Evolutionary conservation across 1,140 invertebrate genomes (phyloP), one percentile per base, ranked within the genome.

Genomic region (Zaprionus taronus): DNA sequence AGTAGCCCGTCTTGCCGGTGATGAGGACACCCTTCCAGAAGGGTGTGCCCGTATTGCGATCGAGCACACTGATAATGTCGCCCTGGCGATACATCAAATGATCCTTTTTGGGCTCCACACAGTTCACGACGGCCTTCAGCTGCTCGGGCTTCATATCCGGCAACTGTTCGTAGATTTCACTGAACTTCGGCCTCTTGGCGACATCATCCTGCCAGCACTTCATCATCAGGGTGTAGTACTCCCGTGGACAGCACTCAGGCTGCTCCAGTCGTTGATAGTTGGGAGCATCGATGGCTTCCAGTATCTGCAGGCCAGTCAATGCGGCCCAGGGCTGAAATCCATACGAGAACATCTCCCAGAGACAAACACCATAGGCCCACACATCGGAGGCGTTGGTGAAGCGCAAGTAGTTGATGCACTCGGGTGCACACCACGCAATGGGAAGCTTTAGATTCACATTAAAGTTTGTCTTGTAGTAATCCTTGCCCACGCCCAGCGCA

Each of bases 341-440:
- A 91, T 99, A 99, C 12, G 97, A 98, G 91, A 99, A 99, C 97
- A 99, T 98, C 93, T 99, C 99, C 98, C 99, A 99, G 0, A 99
- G 93, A n/a, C 98, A 99, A 0, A 99, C 98, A 11, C 97, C 99
- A 93, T 97, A 99, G 0, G 98, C 98, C 99, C 99, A 99, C 1
- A 99, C 97, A 93, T 99, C 99, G 80, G 97, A 98, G 1, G 98
- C 96, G 14, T 98, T 98, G 5, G 98, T 99, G 90, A 99, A 99
- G 70, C 97, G 95, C 56, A 99, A 94, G 93, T 98, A 99, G 77
- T 98, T 98, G 73, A 99, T 99, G 92, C 97, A 98, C 94, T 99
- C 99, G 1, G 99, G 99, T 0, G 99, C 98, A 95, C 98, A 99
- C 99, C 99, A 99, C 1, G 99, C 99, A 85, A 99, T 99, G 5